Conservation (phyloP, 2,888 invertebrate species). For the Chymomyza fuscimana region DNA sequence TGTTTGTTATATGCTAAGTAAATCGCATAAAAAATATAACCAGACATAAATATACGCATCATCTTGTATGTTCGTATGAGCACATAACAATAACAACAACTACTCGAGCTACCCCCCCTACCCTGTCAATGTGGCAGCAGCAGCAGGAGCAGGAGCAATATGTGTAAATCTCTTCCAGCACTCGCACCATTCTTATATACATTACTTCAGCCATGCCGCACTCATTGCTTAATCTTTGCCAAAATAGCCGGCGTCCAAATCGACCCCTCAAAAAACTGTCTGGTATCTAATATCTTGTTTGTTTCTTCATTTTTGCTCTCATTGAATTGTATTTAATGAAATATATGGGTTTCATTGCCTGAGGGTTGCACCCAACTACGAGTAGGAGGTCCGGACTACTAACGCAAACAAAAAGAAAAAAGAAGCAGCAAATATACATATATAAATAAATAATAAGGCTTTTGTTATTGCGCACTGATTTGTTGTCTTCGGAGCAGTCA, state of each 20-base stretch:
- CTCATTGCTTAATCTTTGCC: conserved; percentile 54
- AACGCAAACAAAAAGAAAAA: too few species aligned
- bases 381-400: not conserved
- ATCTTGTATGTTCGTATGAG: conserved; percentile 49
- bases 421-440: conserved; percentile 24
- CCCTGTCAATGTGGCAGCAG: not conserved
- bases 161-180: conserved; percentile 23
- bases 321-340: conserved; percentile 73
- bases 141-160: too few species aligned
- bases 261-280: conserved; percentile 26
- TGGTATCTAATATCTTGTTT: conserved; percentile 11
- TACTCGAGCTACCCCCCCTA: conserved; percentile 5
- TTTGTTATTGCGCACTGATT: conserved; percentile 62
- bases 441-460: conserved; percentile 66
- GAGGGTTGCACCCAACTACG: conserved; percentile 40
- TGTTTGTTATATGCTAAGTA: conserved; percentile 66
- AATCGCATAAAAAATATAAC: conserved; percentile 65
- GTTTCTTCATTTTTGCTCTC: conserved; percentile 33
- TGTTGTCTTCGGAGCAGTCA: conserved; percentile 52
- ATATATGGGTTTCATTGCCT: conserved; percentile 47
- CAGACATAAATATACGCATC: conserved; percentile 36
- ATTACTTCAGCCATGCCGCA: conserved; percentile 7
- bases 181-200: conserved; percentile 26
- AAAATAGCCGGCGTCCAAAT: conserved; percentile 51
- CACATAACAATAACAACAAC: conserved; percentile 42